Evolutionary conservation across 1,140 invertebrate species (phyloP), one percentile per base, ranked within the genome.

Genomic region (Drosophila erecta): DNA sequence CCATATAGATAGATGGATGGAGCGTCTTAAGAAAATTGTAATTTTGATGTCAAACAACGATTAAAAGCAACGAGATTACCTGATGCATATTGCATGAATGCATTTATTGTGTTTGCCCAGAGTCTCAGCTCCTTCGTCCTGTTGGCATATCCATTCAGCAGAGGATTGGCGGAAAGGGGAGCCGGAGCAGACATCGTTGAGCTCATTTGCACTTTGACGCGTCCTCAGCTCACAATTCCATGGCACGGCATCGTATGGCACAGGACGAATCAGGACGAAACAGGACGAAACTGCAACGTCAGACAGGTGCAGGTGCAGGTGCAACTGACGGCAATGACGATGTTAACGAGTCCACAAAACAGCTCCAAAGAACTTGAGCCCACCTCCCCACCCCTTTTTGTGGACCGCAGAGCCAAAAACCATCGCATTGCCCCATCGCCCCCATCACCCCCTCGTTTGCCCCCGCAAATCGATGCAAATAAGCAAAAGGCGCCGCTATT

Each of bases 41-140:
- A 91, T 91, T 91, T 84, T 91, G 90, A 91, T 91, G 90, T 79
- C 83, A 91, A 91, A 91, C 90, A 91, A 80, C 84, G 90, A 91
- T 91, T 91, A 91, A 91, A 91, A 87, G 84, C 76, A 90, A 90
- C 90, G 79, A 90, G 90, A 91, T 91, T 91, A 91, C 90, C 79
- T 89, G 65, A 57, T 91, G 84, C 84, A 87, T 87, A 87, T 83
- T 87, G 84, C 84, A 87, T 87, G 84, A 87, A 87, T 77, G 76
- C 84, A 87, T 89, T 87, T 71, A 54, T 75, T 61, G 57, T 86
- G 83, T 81, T 87, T 86, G 77, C 77, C 66, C 59, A 80, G 46
- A 57, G 47, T 35, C 20, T 20, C 70, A 47, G 40, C 47, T 53
- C 35, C 35, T 46, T 70, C 50, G 51, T 41, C 64, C 35, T 70